A percentile compares a stretch with the other conserved stretches of the same genome.
Evolutionary conservation across 2,113 vertebrate species (phyloP).

Genomic region (Hyperopisus bebe): DNA sequence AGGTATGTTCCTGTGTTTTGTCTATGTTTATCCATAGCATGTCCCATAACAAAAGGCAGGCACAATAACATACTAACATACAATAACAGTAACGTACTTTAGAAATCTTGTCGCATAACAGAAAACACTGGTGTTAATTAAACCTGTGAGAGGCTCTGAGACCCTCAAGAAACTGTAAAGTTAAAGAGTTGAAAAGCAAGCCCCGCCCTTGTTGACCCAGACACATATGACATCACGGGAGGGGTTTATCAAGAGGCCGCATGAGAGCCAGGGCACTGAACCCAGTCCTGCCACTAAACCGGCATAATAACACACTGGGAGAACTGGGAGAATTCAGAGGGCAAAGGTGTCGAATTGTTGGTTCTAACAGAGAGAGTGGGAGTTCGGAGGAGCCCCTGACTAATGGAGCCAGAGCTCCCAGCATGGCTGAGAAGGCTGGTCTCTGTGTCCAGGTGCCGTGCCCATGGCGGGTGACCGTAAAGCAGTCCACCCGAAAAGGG

Average conservation of each 20-base stretch:
- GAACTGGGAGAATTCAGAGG: background rate
- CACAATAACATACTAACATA: background rate
- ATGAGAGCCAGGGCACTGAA: background rate
- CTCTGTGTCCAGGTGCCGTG: background rate
- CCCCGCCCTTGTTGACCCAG: background rate
- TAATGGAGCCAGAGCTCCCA: too few species aligned
- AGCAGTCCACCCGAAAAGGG: background rate
- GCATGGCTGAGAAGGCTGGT: background rate
- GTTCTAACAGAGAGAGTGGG: background rate
- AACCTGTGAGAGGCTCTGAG: too few species aligned
- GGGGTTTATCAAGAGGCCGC: background rate
- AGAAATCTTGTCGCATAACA: background rate
- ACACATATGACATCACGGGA: background rate
- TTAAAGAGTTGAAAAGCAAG: background rate
- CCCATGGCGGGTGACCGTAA: background rate
- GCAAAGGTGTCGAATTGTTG: background rate
- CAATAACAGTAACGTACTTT: too few species aligned
- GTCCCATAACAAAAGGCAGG: background rate
- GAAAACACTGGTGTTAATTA: background rate
- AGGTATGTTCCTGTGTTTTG: background rate
- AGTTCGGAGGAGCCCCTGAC: background rate
- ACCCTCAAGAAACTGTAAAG: too few species aligned
- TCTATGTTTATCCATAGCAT: background rate
- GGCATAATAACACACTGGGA: background rate
- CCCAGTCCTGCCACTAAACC: background rate